phyloP scores from a whole-genome alignment of 30 jellyfish, hydroid and myxozoan species.

The Clytia hemisphaerica region DNA sequence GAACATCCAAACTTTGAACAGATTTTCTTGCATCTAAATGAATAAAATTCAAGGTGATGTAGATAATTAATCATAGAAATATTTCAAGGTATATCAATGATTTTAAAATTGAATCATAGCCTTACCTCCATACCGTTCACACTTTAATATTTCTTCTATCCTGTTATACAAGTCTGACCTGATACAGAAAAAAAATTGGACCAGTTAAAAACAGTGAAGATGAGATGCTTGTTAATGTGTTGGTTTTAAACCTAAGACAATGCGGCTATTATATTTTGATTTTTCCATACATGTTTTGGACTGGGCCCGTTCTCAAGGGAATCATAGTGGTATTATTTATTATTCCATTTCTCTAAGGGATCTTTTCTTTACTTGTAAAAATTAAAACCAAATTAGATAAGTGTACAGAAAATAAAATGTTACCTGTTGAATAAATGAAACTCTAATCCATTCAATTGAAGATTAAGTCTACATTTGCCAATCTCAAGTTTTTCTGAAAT shows the following conservation, averaged over 20 bases:
- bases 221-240: neutral
- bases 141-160: conserved; percentile 61
- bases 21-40: conserved; percentile 82
- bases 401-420: neutral
- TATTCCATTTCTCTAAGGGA: no score
- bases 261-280: no score
- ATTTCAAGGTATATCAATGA: neutral
- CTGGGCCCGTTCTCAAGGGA: no score
- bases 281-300: no score
- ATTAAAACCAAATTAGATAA: neutral
- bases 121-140: conserved; percentile 79
- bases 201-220: neutral
- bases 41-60: no score
- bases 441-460: conserved; percentile 70
- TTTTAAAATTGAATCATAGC: neutral
- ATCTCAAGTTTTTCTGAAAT: conserved; percentile 32
- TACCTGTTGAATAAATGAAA: conserved; percentile 68
- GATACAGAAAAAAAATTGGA: neutral
- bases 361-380: no score
- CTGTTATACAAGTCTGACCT: conserved; percentile 70
- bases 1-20: conserved; percentile 41
- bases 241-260: neutral
- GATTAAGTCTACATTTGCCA: conserved; percentile 27
- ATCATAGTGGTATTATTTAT: no score
- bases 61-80: no score